phyloP scores from a whole-genome alignment of 2,888 invertebrate genomes.

The Polydrusus cervinus region DNA sequence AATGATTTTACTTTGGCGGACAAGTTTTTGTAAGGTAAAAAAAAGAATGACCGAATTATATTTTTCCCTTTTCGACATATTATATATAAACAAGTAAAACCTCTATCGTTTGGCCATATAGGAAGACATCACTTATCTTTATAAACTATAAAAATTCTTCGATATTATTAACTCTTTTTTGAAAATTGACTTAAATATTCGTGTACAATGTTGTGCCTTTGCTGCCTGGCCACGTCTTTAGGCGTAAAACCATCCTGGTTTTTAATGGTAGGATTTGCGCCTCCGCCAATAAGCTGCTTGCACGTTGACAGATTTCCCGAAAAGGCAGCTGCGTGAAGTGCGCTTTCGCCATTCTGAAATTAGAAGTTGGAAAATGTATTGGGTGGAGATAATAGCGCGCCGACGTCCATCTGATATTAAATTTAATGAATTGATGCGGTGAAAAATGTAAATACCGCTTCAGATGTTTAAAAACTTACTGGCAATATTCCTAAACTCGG shows the following conservation, averaged over 20 bases:
- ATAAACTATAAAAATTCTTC: not conserved
- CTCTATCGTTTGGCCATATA: not conserved
- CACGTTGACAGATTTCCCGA: constrained; percentile 89
- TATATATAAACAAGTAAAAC: too few relatives aligned
- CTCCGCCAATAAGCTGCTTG: constrained; percentile 82
- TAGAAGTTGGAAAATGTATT: too few relatives aligned
- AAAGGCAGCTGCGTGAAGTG: constrained; percentile 92
- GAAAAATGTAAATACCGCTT: not conserved
- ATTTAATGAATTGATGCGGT: too few relatives aligned
- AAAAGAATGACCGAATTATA: too few relatives aligned
- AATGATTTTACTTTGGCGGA: too few relatives aligned
- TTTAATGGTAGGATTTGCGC: constrained; percentile 78
- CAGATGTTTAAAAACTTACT: constrained; percentile 73
- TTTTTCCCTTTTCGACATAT: not conserved
- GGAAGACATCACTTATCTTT: not conserved
- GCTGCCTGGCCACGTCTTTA: constrained; percentile 77
- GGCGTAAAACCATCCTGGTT: constrained; percentile 84
- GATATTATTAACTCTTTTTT: constrained; percentile 6
- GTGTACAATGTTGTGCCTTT: constrained; percentile 73
- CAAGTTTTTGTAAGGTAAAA: too few relatives aligned
- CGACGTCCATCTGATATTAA: too few relatives aligned
- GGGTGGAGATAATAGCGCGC: too few relatives aligned
- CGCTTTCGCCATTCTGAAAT: constrained; percentile 91
- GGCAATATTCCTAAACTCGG: constrained; percentile 88
- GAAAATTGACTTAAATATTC: constrained; percentile 73